These are phyloP conservation scores for Cercopithecus petaurista DNA, from an alignment of 2,797 vertebrate species.

Conservation along the genomic window DNA sequence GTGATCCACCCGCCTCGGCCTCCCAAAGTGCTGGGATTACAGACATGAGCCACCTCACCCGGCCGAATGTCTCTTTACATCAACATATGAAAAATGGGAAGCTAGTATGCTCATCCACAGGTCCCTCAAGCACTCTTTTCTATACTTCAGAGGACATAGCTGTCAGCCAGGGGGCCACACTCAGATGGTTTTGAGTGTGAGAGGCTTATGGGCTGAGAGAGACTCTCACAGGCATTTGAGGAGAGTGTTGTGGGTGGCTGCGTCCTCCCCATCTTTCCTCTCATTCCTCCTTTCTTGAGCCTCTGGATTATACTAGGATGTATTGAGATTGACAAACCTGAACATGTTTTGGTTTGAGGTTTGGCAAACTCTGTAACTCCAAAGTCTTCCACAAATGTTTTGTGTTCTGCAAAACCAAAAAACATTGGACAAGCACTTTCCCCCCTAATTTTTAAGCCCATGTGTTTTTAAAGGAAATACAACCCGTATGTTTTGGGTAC, in stretches of 20 bases:
- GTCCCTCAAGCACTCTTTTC: background rate
- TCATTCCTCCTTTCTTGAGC: background rate
- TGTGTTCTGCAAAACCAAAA: slow-evolving; percentile 79
- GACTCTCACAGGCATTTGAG: background rate
- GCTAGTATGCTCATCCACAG: background rate
- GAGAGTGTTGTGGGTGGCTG: background rate
- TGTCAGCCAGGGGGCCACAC: background rate
- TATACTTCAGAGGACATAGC: background rate
- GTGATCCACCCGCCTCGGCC: background rate
- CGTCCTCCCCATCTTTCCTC: background rate
- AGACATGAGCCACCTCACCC: background rate
- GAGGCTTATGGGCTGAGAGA: background rate
- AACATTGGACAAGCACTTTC: slow-evolving; percentile 68
- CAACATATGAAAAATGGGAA: background rate
- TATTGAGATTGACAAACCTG: slow-evolving; percentile 76
- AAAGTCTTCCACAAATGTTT: slow-evolving; percentile 79
- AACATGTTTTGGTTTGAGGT: slow-evolving; percentile 82
- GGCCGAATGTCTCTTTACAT: background rate
- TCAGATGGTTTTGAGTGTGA: background rate
- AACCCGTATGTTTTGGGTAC: slow-evolving; percentile 77
- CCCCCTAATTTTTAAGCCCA: slow-evolving; percentile 75
- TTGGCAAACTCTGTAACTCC: slow-evolving; percentile 75
- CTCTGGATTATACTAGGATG: background rate
- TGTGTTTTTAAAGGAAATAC: slow-evolving; percentile 79
- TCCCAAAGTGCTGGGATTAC: background rate